phyloP scores from a whole-genome alignment of 2,113 vertebrate species.

The Albula glossodonta region DNA sequence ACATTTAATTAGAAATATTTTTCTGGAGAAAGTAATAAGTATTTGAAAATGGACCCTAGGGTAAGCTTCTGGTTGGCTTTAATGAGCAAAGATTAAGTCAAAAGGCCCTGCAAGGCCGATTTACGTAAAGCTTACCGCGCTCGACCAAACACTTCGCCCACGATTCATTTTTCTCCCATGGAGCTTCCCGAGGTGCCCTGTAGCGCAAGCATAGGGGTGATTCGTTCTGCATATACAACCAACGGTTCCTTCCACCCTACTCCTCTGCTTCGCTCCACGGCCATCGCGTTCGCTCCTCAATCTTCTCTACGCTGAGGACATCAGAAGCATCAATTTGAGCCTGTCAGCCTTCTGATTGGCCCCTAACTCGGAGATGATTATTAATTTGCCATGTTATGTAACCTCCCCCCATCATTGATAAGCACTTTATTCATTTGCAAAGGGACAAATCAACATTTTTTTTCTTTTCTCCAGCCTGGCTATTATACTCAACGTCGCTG shows the following conservation, averaged over 20 bases:
- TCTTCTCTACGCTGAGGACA: conserved; percentile 78
- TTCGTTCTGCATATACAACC: not conserved
- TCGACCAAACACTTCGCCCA: not conserved
- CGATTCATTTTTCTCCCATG: not conserved
- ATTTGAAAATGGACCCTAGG: not conserved
- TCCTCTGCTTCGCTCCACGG: not conserved
- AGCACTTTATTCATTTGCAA: conserved; percentile 85
- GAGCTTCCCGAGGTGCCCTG: not conserved
- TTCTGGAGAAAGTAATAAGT: not conserved
- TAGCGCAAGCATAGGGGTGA: not conserved
- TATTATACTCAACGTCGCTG: conserved; percentile 78
- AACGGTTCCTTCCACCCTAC: not conserved
- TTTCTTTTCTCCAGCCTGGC: conserved; percentile 68
- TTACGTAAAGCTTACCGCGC: not conserved
- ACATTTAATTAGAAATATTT: not conserved
- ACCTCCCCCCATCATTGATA: conserved; percentile 83
- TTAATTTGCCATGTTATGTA: conserved; percentile 86
- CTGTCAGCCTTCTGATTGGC: conserved; percentile 85
- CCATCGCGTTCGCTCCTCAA: conserved; percentile 42
- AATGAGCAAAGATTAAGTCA: not conserved
- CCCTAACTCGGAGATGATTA: conserved; percentile 81
- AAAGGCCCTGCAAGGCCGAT: not conserved
- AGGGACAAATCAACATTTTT: conserved; percentile 86
- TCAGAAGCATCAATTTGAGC: conserved; percentile 84
- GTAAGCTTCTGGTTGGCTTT: not conserved